These are phyloP conservation scores for Cochlearius cochlearius DNA, from an alignment of 2,113 vertebrate genomes.

Conservation along the genomic window DNA sequence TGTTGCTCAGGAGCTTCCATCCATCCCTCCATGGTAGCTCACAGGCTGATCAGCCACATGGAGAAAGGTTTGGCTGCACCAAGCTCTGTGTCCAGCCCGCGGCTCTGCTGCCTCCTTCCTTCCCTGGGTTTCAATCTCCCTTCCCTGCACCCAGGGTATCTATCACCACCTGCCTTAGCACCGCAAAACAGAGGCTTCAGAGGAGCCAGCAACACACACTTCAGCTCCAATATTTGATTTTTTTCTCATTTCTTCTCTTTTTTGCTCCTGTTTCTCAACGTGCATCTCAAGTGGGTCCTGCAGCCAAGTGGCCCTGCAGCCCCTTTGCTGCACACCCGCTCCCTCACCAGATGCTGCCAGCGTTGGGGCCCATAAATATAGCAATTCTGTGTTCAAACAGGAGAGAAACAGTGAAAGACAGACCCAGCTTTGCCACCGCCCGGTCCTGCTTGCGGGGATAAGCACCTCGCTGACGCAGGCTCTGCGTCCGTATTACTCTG, in stretches of 20 bases:
- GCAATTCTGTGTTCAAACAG: neutral
- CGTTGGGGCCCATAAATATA: neutral
- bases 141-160: neutral
- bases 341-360: neutral
- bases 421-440: neutral
- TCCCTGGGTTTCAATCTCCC: neutral
- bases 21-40: neutral
- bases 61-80: neutral
- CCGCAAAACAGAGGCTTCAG: neutral
- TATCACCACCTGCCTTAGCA: neutral
- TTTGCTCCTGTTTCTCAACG: neutral
- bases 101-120: neutral
- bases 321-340: neutral
- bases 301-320: neutral
- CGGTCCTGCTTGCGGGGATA: neutral
- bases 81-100: neutral
- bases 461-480: fast-evolving
- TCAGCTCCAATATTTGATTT: neutral
- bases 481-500: neutral
- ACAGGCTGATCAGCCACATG: neutral
- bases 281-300: neutral
- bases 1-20: neutral
- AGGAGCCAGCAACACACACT: neutral
- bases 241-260: neutral
- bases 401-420: neutral